Percentiles rank a stretch among this genome's conserved stretches.
Evolutionary conservation across 2,888 invertebrate genomes (phyloP).

Genomic region (Selenia dentaria): DNA sequence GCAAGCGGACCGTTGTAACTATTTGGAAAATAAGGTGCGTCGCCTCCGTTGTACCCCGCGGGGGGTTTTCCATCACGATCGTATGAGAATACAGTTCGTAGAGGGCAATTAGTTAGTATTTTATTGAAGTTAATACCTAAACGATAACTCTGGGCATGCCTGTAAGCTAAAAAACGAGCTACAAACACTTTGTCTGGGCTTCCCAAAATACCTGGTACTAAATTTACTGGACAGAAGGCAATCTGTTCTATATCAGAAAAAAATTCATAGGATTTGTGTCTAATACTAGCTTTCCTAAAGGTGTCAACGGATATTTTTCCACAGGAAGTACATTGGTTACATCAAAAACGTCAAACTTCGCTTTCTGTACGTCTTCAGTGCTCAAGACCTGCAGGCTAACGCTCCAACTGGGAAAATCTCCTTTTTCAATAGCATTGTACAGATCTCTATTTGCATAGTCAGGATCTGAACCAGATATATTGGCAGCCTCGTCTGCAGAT

Average conservation of each 20-base stretch:
- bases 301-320: constrained; percentile 90
- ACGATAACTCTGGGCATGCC: constrained; percentile 92
- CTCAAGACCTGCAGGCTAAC: constrained; percentile 93
- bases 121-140: constrained; percentile 95
- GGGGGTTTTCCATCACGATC: constrained; percentile 93
- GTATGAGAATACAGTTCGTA: constrained; percentile 86
- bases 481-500: constrained; percentile 84
- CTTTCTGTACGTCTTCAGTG: constrained; percentile 89
- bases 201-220: constrained; percentile 94
- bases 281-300: constrained; percentile 91
- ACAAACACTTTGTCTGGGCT: constrained; percentile 95
- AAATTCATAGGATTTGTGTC: constrained; percentile 94
- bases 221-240: constrained; percentile 93
- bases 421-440: constrained; percentile 91
- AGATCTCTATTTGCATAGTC: constrained; percentile 95
- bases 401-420: constrained; percentile 89
- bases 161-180: constrained; percentile 91
- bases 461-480: constrained; percentile 89
- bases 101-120: constrained; percentile 96
- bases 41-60: constrained; percentile 89
- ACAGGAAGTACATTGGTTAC: constrained; percentile 93
- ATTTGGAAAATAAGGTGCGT: constrained; percentile 96
- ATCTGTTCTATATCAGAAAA: constrained; percentile 96
- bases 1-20: constrained; percentile 93
- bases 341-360: constrained; percentile 94